Conservation (phyloP, 2,113 vertebrate genomes). For the Hemiscyllium ocellatum region DNA sequence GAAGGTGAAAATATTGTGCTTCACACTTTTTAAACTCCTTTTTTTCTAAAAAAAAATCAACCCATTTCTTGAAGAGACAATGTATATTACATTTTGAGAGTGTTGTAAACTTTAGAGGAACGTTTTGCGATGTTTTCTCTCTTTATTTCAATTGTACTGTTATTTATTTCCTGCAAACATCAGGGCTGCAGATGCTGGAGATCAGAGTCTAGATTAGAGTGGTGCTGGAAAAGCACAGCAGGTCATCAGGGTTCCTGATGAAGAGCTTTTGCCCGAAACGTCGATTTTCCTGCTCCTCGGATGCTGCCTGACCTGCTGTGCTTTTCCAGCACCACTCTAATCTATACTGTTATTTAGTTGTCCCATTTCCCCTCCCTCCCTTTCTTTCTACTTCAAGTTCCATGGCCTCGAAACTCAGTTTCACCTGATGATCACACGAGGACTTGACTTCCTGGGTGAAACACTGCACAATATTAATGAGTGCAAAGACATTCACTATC, state of each 20-base stretch:
- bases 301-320: too few relatives aligned
- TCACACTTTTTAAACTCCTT: not conserved
- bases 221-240: too few relatives aligned
- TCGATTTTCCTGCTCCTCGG: too few relatives aligned
- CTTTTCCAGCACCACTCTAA: too few relatives aligned
- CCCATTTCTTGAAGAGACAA: not conserved
- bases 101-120: not conserved
- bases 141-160: not conserved
- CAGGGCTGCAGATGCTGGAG: too few relatives aligned
- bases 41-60: not conserved
- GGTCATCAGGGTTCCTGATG: too few relatives aligned
- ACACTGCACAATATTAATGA: not conserved
- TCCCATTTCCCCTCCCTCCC: not conserved
- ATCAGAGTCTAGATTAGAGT: too few relatives aligned
- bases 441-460: not conserved
- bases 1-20: not conserved
- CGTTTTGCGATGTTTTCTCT: not conserved
- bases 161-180: too few relatives aligned
- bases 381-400: not conserved
- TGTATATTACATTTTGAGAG: not conserved
- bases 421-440: not conserved
- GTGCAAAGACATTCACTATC: not conserved
- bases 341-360: too few relatives aligned
- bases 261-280: too few relatives aligned
- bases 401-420: not conserved